A percentile compares a stretch with the other conserved stretches of the same genome.
phyloP scores from a whole-genome alignment of 2,797 vertebrate genomes.

The Poecilia gillii region DNA sequence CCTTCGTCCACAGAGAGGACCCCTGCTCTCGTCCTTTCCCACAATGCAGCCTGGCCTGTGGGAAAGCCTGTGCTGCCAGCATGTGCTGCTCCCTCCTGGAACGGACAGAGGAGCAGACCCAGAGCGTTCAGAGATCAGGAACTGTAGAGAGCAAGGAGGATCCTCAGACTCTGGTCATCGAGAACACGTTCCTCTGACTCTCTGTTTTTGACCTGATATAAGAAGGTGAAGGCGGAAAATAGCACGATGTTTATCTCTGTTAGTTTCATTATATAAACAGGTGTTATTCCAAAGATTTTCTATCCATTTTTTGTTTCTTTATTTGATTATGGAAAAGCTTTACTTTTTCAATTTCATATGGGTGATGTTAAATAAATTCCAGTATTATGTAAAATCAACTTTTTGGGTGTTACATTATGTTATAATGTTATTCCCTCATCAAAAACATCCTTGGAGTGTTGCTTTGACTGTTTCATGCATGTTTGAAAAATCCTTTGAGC shows the following conservation, averaged over 20 bases:
- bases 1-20: constrained; percentile 21
- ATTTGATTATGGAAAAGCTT: constrained; percentile 16
- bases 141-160: constrained; percentile 51
- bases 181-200: constrained; percentile 64
- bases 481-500: too few species aligned
- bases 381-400: neutral
- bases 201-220: neutral
- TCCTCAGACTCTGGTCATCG: constrained; percentile 59
- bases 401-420: too few species aligned
- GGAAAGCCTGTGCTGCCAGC: constrained; percentile 58
- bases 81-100: constrained; percentile 73
- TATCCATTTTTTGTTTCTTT: constrained; percentile 4
- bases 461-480: too few species aligned
- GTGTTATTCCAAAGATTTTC: constrained; percentile 30
- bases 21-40: constrained; percentile 3
- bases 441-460: too few species aligned
- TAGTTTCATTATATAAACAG: constrained; percentile 28
- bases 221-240: neutral
- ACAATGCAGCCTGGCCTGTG: constrained; percentile 74
- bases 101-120: constrained; percentile 28
- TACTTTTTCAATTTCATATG: neutral
- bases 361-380: constrained; percentile 17
- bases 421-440: too few species aligned
- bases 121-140: constrained; percentile 23
- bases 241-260: neutral